A percentile compares a stretch with the other conserved stretches of the same genome.
Conservation (phyloP, 1,140 invertebrate species). For the Aethina tumida region DNA sequence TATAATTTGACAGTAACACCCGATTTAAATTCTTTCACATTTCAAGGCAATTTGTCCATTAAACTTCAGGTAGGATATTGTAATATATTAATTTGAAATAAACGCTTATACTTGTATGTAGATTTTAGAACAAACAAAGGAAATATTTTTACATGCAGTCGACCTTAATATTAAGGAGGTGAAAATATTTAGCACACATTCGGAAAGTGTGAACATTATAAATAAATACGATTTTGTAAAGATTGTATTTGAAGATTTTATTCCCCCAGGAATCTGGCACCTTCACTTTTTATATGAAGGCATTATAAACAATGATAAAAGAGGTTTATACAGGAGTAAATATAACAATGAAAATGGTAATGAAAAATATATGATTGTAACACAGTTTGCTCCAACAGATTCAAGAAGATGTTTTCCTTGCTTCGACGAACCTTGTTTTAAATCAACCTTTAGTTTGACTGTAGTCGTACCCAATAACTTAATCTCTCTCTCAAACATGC, state of each 20-base stretch:
- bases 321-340: constrained; percentile 82
- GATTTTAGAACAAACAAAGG: constrained; percentile 57
- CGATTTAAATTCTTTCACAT: too few species aligned
- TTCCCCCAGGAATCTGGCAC: constrained; percentile 49
- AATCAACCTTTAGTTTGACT: constrained; percentile 89
- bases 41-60: too few species aligned
- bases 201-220: too few species aligned
- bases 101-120: too few species aligned
- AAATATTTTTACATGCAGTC: constrained; percentile 67
- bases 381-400: constrained; percentile 91
- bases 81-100: too few species aligned
- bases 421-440: constrained; percentile 94
- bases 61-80: too few species aligned
- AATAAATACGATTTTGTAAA: too few species aligned
- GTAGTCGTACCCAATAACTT: constrained; percentile 66
- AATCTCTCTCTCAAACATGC: constrained; percentile 92
- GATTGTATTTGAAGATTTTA: constrained; percentile 38
- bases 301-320: constrained; percentile 90
- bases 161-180: constrained; percentile 62
- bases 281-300: constrained; percentile 68
- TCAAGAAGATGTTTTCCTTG: constrained; percentile 93
- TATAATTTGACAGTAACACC: too few species aligned
- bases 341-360: constrained; percentile 64
- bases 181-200: constrained; percentile 40
- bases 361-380: constrained; percentile 76